A percentile compares a stretch with the other conserved stretches of the same genome.
These are phyloP conservation scores for Gasterosteus nipponicus DNA, from an alignment of 2,113 vertebrate species.

Conservation along the genomic window DNA sequence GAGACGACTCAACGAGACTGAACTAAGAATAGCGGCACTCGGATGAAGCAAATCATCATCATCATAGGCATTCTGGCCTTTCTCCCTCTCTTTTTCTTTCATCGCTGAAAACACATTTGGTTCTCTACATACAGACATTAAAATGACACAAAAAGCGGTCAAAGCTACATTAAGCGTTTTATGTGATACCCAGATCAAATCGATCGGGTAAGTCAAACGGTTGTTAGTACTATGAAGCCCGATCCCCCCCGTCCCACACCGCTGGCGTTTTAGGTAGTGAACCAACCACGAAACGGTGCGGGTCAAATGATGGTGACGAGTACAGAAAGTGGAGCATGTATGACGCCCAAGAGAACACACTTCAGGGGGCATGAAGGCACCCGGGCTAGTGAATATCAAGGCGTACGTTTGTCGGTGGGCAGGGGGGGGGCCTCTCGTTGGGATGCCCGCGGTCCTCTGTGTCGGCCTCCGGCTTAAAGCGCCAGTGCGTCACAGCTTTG, in stretches of 20 bases:
- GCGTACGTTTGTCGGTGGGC: conserved; percentile 13
- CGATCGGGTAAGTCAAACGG: background rate
- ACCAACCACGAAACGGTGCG: background rate
- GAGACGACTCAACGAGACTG: background rate
- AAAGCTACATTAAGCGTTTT: conserved; percentile 29
- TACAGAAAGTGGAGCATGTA: background rate
- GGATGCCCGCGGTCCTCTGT: background rate
- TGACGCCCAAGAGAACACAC: background rate
- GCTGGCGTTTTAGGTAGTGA: background rate
- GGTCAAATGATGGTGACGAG: background rate
- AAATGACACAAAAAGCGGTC: conserved; percentile 15
- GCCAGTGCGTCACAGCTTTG: background rate
- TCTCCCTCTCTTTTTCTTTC: background rate
- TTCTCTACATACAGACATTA: conserved; percentile 5
- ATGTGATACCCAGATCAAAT: conserved; percentile 10
- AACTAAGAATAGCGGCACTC: conserved; percentile 23
- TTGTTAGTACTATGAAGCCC: background rate
- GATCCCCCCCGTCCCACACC: background rate
- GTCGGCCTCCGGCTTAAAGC: background rate
- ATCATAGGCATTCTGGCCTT: background rate
- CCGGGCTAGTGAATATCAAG: background rate
- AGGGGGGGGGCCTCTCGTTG: background rate
- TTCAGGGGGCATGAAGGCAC: background rate
- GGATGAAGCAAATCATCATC: conserved; percentile 10
- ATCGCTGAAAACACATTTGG: background rate